Evolutionary conservation across 2,888 invertebrate genomes (phyloP).

Genomic region (Odontothrips loti): DNA sequence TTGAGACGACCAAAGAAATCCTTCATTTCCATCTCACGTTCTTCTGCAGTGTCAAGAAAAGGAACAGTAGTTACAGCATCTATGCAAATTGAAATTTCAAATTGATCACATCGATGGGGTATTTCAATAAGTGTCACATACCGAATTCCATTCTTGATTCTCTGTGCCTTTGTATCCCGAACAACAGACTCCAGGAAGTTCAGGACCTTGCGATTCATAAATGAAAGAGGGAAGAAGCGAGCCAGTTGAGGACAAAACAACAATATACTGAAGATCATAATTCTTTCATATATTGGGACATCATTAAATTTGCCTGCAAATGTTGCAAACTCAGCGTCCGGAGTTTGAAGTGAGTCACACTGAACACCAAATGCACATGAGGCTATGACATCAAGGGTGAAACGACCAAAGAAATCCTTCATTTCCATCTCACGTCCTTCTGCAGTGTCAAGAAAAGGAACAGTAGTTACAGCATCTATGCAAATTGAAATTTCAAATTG

Average conservation of each 20-base stretch:
- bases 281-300: conserved; percentile 36
- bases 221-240: conserved; percentile 38
- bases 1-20: neutral
- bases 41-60: too few relatives aligned
- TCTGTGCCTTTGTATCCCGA: conserved; percentile 37
- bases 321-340: conserved; percentile 52
- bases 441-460: conserved; percentile 28
- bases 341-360: conserved; percentile 51
- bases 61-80: neutral
- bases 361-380: conserved; percentile 56
- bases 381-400: conserved; percentile 55
- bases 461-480: neutral
- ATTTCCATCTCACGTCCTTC: conserved; percentile 50
- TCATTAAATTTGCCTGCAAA: conserved; percentile 39
- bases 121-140: neutral
- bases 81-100: neutral
- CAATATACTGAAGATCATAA: conserved; percentile 38
- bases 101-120: neutral
- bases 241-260: conserved; percentile 38
- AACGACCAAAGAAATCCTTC: conserved; percentile 54
- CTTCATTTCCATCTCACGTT: too few relatives aligned
- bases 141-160: conserved; percentile 34
- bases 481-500: neutral
- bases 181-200: conserved; percentile 39
- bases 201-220: conserved; percentile 40